Base-by-base conservation (phyloP, 2,797 vertebrate species). In the Australoheros facetus region DNA sequence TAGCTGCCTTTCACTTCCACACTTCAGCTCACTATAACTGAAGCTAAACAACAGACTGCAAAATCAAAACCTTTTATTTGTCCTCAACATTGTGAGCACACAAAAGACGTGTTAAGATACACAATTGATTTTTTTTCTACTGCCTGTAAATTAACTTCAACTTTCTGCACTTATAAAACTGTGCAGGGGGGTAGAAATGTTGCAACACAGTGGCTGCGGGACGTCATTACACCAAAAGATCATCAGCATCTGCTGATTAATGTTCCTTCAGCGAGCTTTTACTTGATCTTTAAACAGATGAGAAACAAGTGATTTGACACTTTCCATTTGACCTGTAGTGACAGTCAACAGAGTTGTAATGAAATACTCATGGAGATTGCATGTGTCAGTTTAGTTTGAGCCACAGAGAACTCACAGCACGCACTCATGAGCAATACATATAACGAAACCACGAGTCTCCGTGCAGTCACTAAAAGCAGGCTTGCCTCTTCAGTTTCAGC, bases 401-500 rank as follows among this genome's bases (percentile, higher is more conserved):
- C 76, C 51, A 45, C 76, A 77, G 23, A 73, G 34, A 45, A 10
- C 17, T 79, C 56, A 2, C 30, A 13, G 39, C 42, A 73, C 3
- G 9, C 76, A 71, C 45, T 14, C 4, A 10, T 73, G 59, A 82
- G 54, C 73, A 60, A 71, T 56, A 66, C 26, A 34, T 58, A 34
- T 23, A 83, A 71, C 21, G 34, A 81, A 76, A 19, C 17, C 71
- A 55, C 8, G 7, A n/a, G 37, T 28, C 32, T 77, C 58, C 60
- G 75, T 81, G 83, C 74, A 77, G 84, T 79, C 62, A 77, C 80
- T 54, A 19, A 73, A 86, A 93, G 87, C 86, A 91, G 85, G 91
- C 85, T 91, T 87, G 81, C 80, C 87, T 91, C 70, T 83, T 75
- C 76, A 78, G 91, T 94, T 94, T 94, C 90, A 91, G 73, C 85